A percentile compares a stretch with the other conserved stretches of the same genome.
Evolutionary conservation across 2,113 vertebrate genomes (phyloP).

Genomic region (Lontra canadensis): DNA sequence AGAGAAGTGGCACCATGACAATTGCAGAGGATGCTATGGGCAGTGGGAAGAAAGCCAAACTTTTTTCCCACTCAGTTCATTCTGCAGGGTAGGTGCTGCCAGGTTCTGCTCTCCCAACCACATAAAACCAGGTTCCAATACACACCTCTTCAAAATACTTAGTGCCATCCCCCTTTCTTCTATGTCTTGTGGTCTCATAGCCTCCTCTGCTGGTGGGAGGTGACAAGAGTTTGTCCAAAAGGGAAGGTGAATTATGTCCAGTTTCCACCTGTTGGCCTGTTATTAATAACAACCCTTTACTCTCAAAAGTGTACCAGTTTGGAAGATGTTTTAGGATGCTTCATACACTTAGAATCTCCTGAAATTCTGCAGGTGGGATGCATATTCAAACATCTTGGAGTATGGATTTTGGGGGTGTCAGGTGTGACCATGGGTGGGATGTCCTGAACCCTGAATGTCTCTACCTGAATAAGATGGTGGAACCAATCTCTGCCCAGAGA

Average conservation of each 20-base stretch:
- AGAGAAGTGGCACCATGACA: background rate
- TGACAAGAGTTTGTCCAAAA: background rate
- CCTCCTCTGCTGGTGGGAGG: constrained; percentile 12
- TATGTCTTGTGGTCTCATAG: background rate
- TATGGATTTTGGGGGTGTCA: fast-evolving
- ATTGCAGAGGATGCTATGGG: background rate
- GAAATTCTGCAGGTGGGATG: background rate
- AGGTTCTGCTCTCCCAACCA: background rate
- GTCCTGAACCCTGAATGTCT: no score
- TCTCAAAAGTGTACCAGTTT: background rate
- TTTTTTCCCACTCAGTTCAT: fast-evolving
- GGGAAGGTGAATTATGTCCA: background rate
- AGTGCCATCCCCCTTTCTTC: background rate
- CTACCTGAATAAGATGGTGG: no score
- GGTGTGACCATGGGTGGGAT: fast-evolving
- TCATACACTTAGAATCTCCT: background rate
- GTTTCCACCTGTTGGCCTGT: fast-evolving
- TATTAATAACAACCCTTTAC: background rate
- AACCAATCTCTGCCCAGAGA: no score
- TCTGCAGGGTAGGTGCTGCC: fast-evolving
- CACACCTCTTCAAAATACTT: background rate
- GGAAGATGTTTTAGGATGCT: background rate
- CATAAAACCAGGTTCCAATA: background rate
- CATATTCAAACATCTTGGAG: fast-evolving
- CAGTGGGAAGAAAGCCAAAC: background rate